These are phyloP conservation scores for Zosterops hypoxanthus DNA, from an alignment of 2,113 vertebrate genomes.

Conservation along the genomic window DNA sequence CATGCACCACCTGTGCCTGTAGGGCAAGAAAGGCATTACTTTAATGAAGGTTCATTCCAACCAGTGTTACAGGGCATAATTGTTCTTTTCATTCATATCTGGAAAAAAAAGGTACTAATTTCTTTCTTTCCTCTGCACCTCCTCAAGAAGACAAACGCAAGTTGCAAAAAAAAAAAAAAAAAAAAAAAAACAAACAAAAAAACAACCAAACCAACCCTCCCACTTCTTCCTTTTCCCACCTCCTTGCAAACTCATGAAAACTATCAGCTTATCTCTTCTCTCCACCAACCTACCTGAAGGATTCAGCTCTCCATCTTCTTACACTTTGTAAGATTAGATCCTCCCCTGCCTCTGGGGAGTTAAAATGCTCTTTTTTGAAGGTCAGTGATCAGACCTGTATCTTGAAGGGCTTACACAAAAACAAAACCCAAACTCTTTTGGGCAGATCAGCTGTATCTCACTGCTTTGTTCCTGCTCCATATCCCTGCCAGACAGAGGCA, in stretches of 20 bases:
- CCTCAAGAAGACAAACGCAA: slow-evolving; percentile 28
- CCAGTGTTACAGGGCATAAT: background rate
- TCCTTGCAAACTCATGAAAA: background rate
- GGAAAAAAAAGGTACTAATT: background rate
- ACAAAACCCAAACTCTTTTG: background rate
- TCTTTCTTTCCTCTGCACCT: slow-evolving; percentile 27
- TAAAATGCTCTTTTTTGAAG: background rate
- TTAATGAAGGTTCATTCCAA: background rate
- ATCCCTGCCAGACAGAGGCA: background rate
- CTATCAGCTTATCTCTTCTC: background rate
- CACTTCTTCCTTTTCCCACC: slow-evolving; percentile 28
- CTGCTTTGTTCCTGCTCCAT: background rate
- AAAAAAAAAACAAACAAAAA: background rate
- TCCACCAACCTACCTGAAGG: background rate
- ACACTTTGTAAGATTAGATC: background rate
- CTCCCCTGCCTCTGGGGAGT: background rate
- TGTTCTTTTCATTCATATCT: background rate
- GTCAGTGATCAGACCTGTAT: background rate
- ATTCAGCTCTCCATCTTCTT: background rate
- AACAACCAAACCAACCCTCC: background rate
- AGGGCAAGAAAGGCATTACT: background rate
- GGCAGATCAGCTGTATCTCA: background rate
- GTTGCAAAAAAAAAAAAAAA: background rate
- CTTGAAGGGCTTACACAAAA: background rate
- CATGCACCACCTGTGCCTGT: background rate